Evolutionary conservation across 1,140 invertebrate species (phyloP).

Genomic region (Coelopa frigida): DNA sequence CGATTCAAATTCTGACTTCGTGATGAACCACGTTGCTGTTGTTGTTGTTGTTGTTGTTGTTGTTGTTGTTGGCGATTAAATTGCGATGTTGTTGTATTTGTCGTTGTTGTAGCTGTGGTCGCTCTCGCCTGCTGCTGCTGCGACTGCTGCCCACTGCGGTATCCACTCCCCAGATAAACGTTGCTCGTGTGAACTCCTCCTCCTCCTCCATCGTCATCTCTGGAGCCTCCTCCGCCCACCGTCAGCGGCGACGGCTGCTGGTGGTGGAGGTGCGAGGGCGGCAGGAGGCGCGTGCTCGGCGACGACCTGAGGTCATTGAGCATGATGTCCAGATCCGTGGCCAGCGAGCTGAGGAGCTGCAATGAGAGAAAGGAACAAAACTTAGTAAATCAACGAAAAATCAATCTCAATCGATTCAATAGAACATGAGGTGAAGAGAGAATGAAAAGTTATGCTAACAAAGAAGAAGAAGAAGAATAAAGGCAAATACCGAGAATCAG

Average conservation of each 20-base stretch:
- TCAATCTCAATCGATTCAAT: neutral
- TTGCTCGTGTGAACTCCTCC: too few species aligned
- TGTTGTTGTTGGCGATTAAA: slow-evolving; percentile 6
- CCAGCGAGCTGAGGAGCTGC: slow-evolving; percentile 55
- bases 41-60: slow-evolving; percentile 6
- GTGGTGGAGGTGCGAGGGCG: slow-evolving; percentile 19
- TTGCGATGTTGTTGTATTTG: slow-evolving; percentile 6
- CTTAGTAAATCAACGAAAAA: slow-evolving; percentile 1
- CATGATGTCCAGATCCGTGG: slow-evolving; percentile 57
- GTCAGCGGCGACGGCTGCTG: slow-evolving; percentile 8
- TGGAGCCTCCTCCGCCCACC: too few species aligned
- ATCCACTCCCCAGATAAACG: slow-evolving; percentile 5
- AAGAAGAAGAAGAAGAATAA: neutral
- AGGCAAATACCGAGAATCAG: too few species aligned
- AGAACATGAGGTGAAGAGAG: neutral
- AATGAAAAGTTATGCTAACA: neutral
- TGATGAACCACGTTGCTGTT: neutral
- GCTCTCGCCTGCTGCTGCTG: slow-evolving; percentile 2
- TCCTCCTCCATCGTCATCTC: too few species aligned
- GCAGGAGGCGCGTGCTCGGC: slow-evolving; percentile 23
- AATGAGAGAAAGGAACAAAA: slow-evolving; percentile 25
- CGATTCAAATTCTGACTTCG: slow-evolving; percentile 1
- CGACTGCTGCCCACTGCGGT: slow-evolving; percentile 9
- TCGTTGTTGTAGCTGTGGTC: slow-evolving; percentile 8
- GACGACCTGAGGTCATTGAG: slow-evolving; percentile 52